Evolutionary conservation across 2,888 invertebrate species (phyloP).

Genomic region (Dendrolimus pini): DNA sequence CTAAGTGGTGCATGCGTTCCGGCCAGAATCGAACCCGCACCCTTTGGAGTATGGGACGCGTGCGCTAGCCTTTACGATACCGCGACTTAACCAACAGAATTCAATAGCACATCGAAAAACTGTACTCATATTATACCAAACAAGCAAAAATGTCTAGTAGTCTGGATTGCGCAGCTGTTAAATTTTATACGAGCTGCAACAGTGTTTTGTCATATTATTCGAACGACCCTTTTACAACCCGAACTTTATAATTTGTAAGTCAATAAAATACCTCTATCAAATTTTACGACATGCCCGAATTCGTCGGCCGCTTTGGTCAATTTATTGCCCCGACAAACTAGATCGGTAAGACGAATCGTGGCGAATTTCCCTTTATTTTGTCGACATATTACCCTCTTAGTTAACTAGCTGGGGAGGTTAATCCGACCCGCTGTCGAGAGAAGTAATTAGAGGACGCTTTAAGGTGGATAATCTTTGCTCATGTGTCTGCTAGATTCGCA

Average conservation of each 20-base stretch:
- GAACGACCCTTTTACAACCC: neutral
- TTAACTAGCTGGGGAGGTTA: constrained; percentile 21
- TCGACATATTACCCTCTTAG: constrained; percentile 17
- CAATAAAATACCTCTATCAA: neutral
- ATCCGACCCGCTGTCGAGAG: constrained; percentile 17
- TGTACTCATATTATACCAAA: no score
- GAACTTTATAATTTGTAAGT: neutral
- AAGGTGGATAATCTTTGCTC: constrained; percentile 17
- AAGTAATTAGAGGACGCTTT: constrained; percentile 20
- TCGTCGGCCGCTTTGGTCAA: constrained; percentile 2
- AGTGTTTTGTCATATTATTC: no score
- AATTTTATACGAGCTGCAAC: no score
- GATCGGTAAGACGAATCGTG: constrained; percentile 14
- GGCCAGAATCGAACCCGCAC: no score
- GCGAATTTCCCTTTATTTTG: constrained; percentile 19
- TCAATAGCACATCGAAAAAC: no score
- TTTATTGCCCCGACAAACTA: constrained; percentile 3
- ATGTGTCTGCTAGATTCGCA: neutral
- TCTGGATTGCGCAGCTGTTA: no score
- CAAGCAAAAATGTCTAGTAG: no score
- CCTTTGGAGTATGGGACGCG: no score
- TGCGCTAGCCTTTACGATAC: no score
- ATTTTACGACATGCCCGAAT: neutral
- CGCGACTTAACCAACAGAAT: no score
- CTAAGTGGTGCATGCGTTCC: no score